Evolutionary conservation across 1,140 invertebrate genomes (phyloP).

Genomic region (Sminthurinus signatus): DNA sequence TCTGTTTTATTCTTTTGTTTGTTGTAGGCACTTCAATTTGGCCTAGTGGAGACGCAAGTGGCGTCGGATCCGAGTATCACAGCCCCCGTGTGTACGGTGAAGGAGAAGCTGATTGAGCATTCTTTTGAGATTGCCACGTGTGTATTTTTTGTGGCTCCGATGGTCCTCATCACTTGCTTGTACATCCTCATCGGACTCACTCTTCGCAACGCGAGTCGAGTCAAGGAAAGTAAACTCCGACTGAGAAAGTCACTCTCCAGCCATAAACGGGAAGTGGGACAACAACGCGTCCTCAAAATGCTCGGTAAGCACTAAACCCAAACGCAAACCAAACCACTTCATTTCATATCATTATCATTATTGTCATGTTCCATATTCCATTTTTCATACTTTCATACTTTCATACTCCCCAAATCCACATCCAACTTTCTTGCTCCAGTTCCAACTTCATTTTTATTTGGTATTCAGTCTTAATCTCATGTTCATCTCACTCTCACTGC

Average conservation of each 20-base stretch:
- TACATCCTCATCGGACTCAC: conserved; percentile 76
- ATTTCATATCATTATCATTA: too few relatives aligned
- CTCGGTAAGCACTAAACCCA: too few relatives aligned
- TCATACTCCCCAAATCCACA: too few relatives aligned
- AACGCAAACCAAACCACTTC: too few relatives aligned
- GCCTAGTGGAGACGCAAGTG: conserved; percentile 39
- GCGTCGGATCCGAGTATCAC: neutral
- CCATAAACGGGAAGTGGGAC: conserved; percentile 38
- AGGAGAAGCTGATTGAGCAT: conserved; percentile 37
- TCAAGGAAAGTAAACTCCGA: conserved; percentile 38
- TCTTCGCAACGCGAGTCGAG: conserved; percentile 50
- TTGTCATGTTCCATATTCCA: too few relatives aligned
- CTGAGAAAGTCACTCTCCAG: conserved; percentile 38
- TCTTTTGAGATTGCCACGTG: conserved; percentile 72
- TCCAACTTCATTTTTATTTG: too few relatives aligned
- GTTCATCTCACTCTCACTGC: too few relatives aligned
- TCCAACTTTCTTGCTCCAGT: too few relatives aligned
- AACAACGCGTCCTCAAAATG: conserved; percentile 41
- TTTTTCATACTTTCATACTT: too few relatives aligned
- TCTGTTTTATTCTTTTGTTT: neutral
- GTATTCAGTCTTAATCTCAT: too few relatives aligned
- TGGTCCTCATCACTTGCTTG: conserved; percentile 74
- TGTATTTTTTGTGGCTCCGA: conserved; percentile 76
- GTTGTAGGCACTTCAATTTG: conserved; percentile 52
- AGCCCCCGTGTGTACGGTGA: conserved; percentile 30